Evolutionary conservation across 1,140 invertebrate species (phyloP).

Genomic region (Halyomorpha halys): DNA sequence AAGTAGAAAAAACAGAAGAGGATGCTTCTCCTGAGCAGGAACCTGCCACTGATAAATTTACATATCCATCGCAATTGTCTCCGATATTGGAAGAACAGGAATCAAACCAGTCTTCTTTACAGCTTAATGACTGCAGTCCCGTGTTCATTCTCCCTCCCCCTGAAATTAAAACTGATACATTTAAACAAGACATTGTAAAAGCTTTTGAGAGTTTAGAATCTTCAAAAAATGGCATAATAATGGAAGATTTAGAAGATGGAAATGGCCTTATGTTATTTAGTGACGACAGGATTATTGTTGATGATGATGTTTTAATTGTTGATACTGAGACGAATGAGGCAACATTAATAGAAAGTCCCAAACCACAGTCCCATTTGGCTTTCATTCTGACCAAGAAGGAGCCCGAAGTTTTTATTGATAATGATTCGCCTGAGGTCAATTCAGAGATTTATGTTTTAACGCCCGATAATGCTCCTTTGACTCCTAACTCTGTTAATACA

Average conservation of each 20-base stretch:
- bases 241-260: constrained; percentile 30
- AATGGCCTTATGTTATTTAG: constrained; percentile 23
- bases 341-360: constrained; percentile 38
- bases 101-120: constrained; percentile 30
- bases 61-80: constrained; percentile 40
- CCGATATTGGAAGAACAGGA: constrained; percentile 50
- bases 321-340: constrained; percentile 45
- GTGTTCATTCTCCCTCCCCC: constrained; percentile 18
- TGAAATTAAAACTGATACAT: constrained; percentile 22
- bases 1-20: constrained; percentile 34
- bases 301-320: constrained; percentile 45
- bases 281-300: constrained; percentile 26
- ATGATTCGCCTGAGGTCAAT: constrained; percentile 18
- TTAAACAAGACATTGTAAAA: constrained; percentile 31
- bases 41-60: constrained; percentile 29
- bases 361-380: constrained; percentile 30
- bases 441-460: constrained; percentile 25
- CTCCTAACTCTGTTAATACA: constrained; percentile 23
- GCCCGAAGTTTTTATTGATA: not conserved
- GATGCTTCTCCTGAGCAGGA: constrained; percentile 31
- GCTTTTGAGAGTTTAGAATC: constrained; percentile 26
- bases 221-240: constrained; percentile 22
- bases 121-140: constrained; percentile 27
- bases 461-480: constrained; percentile 23
- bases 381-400: constrained; percentile 26